These are phyloP conservation scores for Argyresthia goedartella DNA, from an alignment of 2,888 invertebrate species.

Conservation along the genomic window DNA sequence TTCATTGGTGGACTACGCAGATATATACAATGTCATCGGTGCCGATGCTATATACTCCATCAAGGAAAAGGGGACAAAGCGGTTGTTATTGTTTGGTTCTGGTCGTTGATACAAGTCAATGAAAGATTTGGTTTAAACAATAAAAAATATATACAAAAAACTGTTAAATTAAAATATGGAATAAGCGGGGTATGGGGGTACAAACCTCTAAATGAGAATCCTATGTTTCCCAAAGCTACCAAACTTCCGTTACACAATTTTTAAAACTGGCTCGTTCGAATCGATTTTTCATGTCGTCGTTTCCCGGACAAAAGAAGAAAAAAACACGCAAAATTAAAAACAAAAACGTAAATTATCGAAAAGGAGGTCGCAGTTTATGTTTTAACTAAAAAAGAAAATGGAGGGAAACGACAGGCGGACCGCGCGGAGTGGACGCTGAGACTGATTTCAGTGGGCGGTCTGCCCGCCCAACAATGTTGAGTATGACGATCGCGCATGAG, in stretches of 20 bases:
- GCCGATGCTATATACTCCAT: too few species aligned
- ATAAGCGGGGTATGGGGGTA: too few species aligned
- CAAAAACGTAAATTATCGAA: constrained; percentile 11
- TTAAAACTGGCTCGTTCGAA: constrained; percentile 11
- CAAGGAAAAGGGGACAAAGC: too few species aligned
- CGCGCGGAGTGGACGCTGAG: constrained; percentile 71
- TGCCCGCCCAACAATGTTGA: constrained; percentile 35
- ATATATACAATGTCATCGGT: not conserved
- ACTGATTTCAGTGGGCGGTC: constrained; percentile 65
- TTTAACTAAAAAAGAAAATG: constrained; percentile 5
- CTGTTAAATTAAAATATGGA: too few species aligned
- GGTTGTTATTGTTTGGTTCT: too few species aligned
- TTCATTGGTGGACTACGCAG: too few species aligned
- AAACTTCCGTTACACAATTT: constrained; percentile 13
- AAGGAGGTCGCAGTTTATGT: too few species aligned
- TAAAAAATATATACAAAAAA: too few species aligned
- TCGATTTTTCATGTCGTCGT: constrained; percentile 37
- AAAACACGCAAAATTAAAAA: constrained; percentile 17
- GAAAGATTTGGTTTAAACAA: too few species aligned
- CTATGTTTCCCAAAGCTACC: constrained; percentile 11
- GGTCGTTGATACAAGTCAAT: too few species aligned
- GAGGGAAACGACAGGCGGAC: constrained; percentile 63
- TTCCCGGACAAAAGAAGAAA: constrained; percentile 27
- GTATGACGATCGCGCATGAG: constrained; percentile 30
- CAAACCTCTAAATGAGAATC: constrained; percentile 29